Percentiles rank a stretch among this genome's conserved stretches.
Evolutionary conservation across 2,888 invertebrate genomes (phyloP).

Genomic region (Ectobius pallidus): DNA sequence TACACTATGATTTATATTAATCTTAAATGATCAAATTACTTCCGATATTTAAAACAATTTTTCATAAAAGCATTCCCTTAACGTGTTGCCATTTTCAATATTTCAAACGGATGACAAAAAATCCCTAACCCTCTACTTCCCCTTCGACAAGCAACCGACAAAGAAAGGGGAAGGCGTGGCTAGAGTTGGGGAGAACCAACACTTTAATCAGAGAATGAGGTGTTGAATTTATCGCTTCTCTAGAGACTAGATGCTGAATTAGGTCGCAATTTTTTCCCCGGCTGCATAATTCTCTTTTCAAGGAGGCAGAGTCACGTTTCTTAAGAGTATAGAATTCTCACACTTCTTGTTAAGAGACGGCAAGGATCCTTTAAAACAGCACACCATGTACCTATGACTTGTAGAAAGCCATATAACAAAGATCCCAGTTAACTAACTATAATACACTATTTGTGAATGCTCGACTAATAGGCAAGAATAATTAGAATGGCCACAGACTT

Average conservation of each 20-base stretch:
- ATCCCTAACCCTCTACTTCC: neutral
- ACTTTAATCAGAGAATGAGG: conserved; percentile 37
- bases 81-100: neutral
- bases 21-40: too few species aligned
- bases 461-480: too few species aligned
- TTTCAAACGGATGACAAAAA: neutral
- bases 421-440: too few species aligned
- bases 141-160: neutral
- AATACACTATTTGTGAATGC: too few species aligned
- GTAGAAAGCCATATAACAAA: too few species aligned
- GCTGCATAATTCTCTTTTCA: neutral
- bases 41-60: too few species aligned
- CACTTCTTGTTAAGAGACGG: too few species aligned
- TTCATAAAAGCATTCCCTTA: too few species aligned
- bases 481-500: too few species aligned
- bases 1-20: too few species aligned
- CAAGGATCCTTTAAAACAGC: too few species aligned
- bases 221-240: conserved; percentile 33
- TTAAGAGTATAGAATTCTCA: neutral
- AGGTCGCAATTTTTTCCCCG: conserved; percentile 28
- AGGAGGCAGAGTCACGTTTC: neutral
- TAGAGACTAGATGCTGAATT: conserved; percentile 22
- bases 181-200: conserved; percentile 10
- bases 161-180: neutral
- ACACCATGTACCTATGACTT: too few species aligned